Percentiles rank a stretch among this genome's conserved stretches.
These are phyloP conservation scores for Seison nebaliae DNA, from an alignment of 1,140 invertebrate genomes.

Conservation along the genomic window DNA sequence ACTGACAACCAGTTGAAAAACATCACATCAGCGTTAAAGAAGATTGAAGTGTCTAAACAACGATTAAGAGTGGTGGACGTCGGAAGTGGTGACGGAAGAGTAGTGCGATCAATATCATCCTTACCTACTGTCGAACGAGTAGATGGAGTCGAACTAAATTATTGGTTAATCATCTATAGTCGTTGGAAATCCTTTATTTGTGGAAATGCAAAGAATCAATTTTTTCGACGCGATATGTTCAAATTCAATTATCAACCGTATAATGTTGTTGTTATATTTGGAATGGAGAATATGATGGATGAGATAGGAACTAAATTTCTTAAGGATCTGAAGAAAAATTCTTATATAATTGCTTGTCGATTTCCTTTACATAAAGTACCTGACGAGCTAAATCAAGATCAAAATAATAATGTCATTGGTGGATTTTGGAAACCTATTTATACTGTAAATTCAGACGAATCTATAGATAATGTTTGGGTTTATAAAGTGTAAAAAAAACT, in stretches of 20 bases:
- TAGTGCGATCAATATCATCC: background rate
- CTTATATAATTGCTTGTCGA: conserved; percentile 8
- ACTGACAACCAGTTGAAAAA: conserved; percentile 9
- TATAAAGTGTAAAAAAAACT: no score
- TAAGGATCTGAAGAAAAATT: conserved; percentile 8
- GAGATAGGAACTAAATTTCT: conserved; percentile 10
- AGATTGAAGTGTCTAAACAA: background rate
- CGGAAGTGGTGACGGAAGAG: conserved; percentile 12
- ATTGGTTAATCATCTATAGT: conserved; percentile 1
- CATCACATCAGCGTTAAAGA: conserved; percentile 5
- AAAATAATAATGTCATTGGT: no score
- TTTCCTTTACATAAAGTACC: no score
- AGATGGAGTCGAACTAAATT: conserved; percentile 10
- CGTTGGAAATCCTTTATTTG: conserved; percentile 4
- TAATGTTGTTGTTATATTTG: conserved; percentile 12
- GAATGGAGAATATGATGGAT: conserved; percentile 10
- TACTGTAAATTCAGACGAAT: no score
- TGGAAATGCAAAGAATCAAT: background rate
- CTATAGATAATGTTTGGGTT: no score
- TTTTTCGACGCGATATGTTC: background rate
- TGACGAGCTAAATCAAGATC: no score
- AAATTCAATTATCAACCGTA: conserved; percentile 8
- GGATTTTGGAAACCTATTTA: no score
- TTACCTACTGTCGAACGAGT: conserved; percentile 6
- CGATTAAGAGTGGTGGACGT: conserved; percentile 5